These are phyloP conservation scores for Lepidochrysops patricia DNA, from an alignment of 2,888 invertebrate species.

Conservation along the genomic window DNA sequence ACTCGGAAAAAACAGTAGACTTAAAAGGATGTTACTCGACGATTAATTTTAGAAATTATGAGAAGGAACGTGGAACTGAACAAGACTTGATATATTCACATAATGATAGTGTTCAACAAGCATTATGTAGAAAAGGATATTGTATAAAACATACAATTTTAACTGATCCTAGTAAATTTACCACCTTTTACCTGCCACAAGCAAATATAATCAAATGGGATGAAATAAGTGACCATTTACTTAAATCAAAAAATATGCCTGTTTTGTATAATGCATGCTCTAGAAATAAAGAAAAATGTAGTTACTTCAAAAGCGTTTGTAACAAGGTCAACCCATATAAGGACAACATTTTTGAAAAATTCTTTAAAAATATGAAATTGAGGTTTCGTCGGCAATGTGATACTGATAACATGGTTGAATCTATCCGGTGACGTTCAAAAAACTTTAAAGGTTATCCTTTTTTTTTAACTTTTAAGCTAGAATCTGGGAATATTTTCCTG, in stretches of 20 bases:
- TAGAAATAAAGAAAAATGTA: background rate
- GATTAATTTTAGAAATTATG: slow-evolving; percentile 11
- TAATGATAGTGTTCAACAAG: slow-evolving; percentile 3
- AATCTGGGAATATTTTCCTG: background rate
- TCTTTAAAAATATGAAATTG: background rate
- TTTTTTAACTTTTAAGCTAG: background rate
- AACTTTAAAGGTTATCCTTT: no score
- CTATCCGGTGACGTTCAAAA: background rate
- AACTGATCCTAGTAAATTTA: background rate
- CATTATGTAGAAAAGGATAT: background rate
- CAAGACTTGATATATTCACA: background rate
- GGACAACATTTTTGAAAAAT: background rate
- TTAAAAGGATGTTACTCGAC: slow-evolving; percentile 15
- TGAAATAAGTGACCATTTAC: background rate
- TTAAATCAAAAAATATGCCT: background rate
- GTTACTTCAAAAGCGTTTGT: background rate
- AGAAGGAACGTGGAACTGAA: slow-evolving; percentile 13
- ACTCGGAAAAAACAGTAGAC: background rate
- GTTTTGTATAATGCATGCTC: background rate
- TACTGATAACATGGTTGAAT: background rate
- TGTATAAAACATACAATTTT: background rate
- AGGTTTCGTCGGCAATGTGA: background rate
- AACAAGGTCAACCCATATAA: background rate
- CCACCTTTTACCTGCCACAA: background rate
- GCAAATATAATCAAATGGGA: background rate